phyloP scores from a whole-genome alignment of 2,888 invertebrate genomes.

The Schizotus pectinicornis region DNA sequence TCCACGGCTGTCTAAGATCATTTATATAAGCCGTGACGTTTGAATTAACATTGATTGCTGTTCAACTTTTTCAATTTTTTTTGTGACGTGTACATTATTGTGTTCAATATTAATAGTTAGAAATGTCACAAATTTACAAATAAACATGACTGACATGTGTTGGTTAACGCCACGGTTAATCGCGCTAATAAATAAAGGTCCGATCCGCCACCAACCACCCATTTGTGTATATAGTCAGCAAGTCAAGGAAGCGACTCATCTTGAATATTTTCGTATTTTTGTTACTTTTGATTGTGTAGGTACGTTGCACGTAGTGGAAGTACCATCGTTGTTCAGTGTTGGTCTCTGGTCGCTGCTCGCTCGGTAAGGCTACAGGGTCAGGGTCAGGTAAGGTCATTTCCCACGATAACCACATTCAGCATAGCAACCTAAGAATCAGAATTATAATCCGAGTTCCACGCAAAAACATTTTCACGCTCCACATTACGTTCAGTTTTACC shows the following conservation, averaged over 20 bases:
- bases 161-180: slow-evolving; percentile 3
- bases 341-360: slow-evolving; percentile 39
- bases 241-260: background rate
- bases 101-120: slow-evolving; percentile 20
- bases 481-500: background rate
- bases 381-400: slow-evolving; percentile 62
- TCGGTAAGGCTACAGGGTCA: slow-evolving; percentile 55
- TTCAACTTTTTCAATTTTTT: slow-evolving; percentile 48
- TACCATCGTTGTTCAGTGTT: slow-evolving; percentile 35
- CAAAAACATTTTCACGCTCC: slow-evolving; percentile 38
- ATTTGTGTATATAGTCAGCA: background rate
- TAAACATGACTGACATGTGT: slow-evolving; percentile 14
- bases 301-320: slow-evolving; percentile 28
- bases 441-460: slow-evolving; percentile 44
- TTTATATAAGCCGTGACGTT: slow-evolving; percentile 59
- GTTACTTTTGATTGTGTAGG: slow-evolving; percentile 22
- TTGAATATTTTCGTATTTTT: background rate
- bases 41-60: slow-evolving; percentile 60
- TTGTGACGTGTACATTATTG: slow-evolving; percentile 42
- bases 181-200: background rate
- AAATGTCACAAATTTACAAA: slow-evolving; percentile 30
- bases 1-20: slow-evolving; percentile 54
- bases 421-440: slow-evolving; percentile 57
- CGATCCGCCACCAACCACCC: background rate
- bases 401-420: slow-evolving; percentile 59